phyloP scores from a whole-genome alignment of 2,888 invertebrate genomes.

The Chirona hameri region DNA sequence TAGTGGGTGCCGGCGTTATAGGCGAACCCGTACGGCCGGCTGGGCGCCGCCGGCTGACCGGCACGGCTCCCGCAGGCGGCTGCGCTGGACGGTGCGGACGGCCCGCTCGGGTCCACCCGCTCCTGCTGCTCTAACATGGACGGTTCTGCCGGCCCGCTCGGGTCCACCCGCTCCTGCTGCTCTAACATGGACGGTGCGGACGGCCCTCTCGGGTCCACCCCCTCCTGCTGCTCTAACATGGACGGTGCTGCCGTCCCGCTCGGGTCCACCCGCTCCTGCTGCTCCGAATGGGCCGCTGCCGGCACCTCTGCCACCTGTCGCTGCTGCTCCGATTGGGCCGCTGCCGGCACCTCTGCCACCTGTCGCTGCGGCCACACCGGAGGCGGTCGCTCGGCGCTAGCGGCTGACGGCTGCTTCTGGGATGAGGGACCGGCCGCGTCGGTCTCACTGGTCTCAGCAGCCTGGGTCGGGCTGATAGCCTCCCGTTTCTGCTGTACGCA shows the following conservation, averaged over 20 bases:
- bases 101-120: neutral
- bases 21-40: conserved; percentile 22
- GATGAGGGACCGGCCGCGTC: no score
- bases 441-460: no score
- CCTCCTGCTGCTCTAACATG: neutral
- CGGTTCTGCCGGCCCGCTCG: no score
- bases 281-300: neutral
- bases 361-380: no score
- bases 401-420: no score
- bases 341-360: no score
- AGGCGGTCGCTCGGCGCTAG: no score
- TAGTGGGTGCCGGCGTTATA: conserved; percentile 6
- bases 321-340: neutral
- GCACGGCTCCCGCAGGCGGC: neutral
- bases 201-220: no score
- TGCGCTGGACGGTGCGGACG: neutral
- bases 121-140: neutral
- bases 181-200: neutral
- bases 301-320: neutral
- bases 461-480: neutral
- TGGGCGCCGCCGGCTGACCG: neutral
- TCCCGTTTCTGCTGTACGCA: neutral
- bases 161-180: neutral
- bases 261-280: neutral
- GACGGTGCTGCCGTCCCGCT: no score